These are phyloP conservation scores for Amphiprion clarkii DNA, from an alignment of 2,797 vertebrate genomes.

Conservation along the genomic window DNA sequence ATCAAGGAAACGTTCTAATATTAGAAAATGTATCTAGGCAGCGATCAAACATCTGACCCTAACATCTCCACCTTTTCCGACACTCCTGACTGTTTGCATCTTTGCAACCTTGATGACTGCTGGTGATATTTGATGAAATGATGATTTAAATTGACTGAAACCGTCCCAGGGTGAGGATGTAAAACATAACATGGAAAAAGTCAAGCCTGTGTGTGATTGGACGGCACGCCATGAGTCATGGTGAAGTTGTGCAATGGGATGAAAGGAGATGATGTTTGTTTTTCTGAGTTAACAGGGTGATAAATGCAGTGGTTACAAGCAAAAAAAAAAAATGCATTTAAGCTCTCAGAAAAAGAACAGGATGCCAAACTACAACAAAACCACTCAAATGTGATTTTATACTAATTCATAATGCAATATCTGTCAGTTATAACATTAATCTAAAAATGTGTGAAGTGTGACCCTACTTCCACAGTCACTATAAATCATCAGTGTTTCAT, in stretches of 20 bases:
- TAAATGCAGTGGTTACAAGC: neutral
- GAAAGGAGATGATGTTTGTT: slow-evolving; percentile 45
- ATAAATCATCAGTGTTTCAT: neutral
- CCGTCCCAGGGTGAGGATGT: slow-evolving; percentile 23
- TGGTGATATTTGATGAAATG: slow-evolving; percentile 11
- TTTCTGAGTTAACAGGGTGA: slow-evolving; percentile 40
- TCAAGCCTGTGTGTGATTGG: slow-evolving; percentile 52
- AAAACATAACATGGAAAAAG: slow-evolving; percentile 48
- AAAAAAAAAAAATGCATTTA: neutral
- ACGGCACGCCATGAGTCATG: slow-evolving; percentile 61
- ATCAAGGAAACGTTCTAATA: slow-evolving; percentile 90
- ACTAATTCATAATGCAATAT: neutral
- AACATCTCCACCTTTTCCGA: slow-evolving; percentile 64
- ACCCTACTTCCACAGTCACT: neutral
- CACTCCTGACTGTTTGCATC: slow-evolving; percentile 35
- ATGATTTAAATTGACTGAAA: slow-evolving; percentile 14
- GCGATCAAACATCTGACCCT: slow-evolving; percentile 80
- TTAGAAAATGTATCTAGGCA: slow-evolving; percentile 90
- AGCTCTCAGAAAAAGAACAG: neutral
- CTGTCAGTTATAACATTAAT: neutral
- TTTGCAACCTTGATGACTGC: neutral
- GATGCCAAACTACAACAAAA: neutral
- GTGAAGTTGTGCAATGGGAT: slow-evolving; percentile 46
- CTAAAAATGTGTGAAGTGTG: neutral
- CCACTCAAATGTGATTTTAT: neutral